Percentiles rank a stretch among this genome's conserved stretches.
phyloP scores from a whole-genome alignment of 2,888 invertebrate genomes.

The Chrysolina haemoptera region DNA sequence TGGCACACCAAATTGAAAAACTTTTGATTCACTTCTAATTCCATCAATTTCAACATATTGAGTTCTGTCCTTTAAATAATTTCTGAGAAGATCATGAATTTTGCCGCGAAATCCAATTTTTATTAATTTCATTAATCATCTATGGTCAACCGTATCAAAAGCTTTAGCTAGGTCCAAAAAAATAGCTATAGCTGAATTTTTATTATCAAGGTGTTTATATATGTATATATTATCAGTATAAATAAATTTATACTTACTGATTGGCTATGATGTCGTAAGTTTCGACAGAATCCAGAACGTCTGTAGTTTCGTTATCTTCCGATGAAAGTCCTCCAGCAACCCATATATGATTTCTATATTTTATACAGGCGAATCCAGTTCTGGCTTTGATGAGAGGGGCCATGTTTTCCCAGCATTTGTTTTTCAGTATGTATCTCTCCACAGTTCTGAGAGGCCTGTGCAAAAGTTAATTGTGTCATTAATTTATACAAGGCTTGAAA shows the following conservation, averaged over 20 bases:
- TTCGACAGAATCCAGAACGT: conserved; percentile 75
- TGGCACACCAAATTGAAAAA: no score
- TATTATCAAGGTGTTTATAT: no score
- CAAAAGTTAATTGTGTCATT: not conserved
- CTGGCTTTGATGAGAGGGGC: conserved; percentile 74
- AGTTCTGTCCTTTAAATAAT: no score
- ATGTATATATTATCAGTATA: no score
- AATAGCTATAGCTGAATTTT: no score
- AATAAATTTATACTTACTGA: conserved; percentile 67
- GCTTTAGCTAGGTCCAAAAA: no score
- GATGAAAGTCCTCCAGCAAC: conserved; percentile 82
- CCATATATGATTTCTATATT: conserved; percentile 79
- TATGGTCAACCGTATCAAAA: no score
- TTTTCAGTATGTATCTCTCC: conserved; percentile 75
- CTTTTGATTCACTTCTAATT: no score
- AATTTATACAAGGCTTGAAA: not conserved
- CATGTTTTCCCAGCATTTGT: conserved; percentile 75
- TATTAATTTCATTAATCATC: no score
- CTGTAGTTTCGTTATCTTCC: conserved; percentile 71
- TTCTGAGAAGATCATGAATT: no score
- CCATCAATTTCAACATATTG: no score
- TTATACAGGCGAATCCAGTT: conserved; percentile 76
- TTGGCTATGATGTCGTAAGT: conserved; percentile 76
- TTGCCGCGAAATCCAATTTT: no score
- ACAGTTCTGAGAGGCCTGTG: conserved; percentile 65